Conservation (phyloP, 2,888 invertebrate species). For the Andrena bicolor region DNA sequence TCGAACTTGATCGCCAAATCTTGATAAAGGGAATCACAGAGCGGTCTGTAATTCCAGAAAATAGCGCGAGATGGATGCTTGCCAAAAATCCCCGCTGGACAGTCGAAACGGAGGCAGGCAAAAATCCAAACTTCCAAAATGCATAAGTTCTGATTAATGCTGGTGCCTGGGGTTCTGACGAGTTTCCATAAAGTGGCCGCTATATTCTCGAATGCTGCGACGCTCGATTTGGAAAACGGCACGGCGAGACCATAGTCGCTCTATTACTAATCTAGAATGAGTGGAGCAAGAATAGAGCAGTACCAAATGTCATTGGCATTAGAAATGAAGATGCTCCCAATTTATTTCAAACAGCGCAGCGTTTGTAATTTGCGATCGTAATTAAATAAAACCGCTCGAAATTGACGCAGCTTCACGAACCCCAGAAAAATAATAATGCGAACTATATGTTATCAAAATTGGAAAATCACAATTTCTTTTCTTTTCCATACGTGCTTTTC, state of each 20-base stretch:
- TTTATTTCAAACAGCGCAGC: slow-evolving; percentile 12
- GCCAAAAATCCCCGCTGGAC: slow-evolving; percentile 71
- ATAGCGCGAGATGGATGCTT: slow-evolving; percentile 66
- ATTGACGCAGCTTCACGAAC: neutral
- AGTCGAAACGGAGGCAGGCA: slow-evolving; percentile 71
- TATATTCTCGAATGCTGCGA: neutral
- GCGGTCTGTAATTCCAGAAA: slow-evolving; percentile 53
- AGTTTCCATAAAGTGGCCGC: neutral
- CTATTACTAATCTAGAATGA: slow-evolving; percentile 24
- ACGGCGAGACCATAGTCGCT: slow-evolving; percentile 31
- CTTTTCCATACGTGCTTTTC: too few species aligned
- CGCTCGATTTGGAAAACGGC: slow-evolving; percentile 18
- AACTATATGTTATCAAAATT: too few species aligned
- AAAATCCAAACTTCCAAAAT: slow-evolving; percentile 74
- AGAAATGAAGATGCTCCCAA: slow-evolving; percentile 36
- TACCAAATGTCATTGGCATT: slow-evolving; percentile 54
- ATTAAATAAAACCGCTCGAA: neutral
- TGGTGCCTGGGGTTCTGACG: neutral
- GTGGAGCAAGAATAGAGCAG: slow-evolving; percentile 48
- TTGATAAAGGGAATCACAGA: slow-evolving; percentile 62
- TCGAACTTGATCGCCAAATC: slow-evolving; percentile 71
- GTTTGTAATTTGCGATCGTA: neutral
- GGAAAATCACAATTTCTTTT: too few species aligned
- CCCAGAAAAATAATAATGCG: neutral
- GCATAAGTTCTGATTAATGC: slow-evolving; percentile 30